A percentile compares a stretch with the other conserved stretches of the same genome.
Evolutionary conservation across 2,888 invertebrate genomes (phyloP).

Genomic region (Erebia aethiops): DNA sequence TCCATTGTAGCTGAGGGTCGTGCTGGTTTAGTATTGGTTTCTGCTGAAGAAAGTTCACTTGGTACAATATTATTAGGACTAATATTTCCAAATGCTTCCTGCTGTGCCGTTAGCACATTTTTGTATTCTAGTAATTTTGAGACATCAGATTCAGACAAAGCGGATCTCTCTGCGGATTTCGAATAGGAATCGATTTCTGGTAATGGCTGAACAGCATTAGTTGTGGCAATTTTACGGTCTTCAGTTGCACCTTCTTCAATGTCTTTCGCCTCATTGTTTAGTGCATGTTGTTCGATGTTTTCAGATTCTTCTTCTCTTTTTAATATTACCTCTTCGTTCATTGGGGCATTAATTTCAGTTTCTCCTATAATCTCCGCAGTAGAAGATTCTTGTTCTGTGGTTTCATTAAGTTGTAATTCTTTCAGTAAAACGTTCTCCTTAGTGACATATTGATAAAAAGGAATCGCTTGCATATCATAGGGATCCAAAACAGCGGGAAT

Average conservation of each 20-base stretch:
- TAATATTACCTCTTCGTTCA: conserved; percentile 24
- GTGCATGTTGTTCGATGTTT: neutral
- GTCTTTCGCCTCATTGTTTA: conserved; percentile 9
- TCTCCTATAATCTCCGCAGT: conserved; percentile 14
- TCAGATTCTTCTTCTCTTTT: conserved; percentile 9
- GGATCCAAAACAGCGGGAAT: conserved; percentile 30
- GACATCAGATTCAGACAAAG: conserved; percentile 8
- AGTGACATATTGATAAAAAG: conserved; percentile 33
- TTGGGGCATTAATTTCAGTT: conserved; percentile 18
- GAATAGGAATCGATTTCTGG: neutral
- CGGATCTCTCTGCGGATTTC: neutral
- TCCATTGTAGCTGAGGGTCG: conserved; percentile 8
- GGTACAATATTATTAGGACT: neutral
- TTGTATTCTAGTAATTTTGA: conserved; percentile 24
- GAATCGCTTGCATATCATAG: conserved; percentile 31
- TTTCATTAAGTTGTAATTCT: conserved; percentile 23
- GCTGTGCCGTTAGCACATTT: conserved; percentile 6
- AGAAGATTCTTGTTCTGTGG: neutral
- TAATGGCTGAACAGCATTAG: neutral
- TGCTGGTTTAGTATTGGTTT: neutral
- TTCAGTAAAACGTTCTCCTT: conserved; percentile 30
- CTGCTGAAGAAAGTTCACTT: neutral
- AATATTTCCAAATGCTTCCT: neutral
- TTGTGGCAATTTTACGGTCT: neutral
- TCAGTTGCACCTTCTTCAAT: neutral